Base-by-base conservation (phyloP, 2,797 vertebrate species). In the Lagothrix lagotricha region DNA sequence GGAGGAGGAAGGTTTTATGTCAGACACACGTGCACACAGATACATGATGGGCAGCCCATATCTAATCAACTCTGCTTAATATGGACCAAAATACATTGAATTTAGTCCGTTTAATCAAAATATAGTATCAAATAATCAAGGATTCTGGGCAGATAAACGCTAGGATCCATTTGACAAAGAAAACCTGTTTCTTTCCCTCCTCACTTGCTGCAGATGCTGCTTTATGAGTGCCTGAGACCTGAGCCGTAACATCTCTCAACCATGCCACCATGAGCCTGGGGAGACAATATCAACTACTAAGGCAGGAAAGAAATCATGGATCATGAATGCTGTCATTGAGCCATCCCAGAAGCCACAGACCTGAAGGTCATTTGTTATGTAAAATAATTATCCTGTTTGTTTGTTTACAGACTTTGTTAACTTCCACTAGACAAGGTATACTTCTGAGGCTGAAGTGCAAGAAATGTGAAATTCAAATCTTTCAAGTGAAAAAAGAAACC, bases 391-490 rank as follows among this genome's bases (percentile, higher is more conserved):
- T 82, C 6, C 20, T 22, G 58, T 41, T 44, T n/a, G 4, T 10
- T 95, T 70, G 9, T 70, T 96, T 91, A 75, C 30, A 90, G 57
- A 76, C 93, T 57, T 96, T 96, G 70, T 96, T 97, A 97, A 92
- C 54, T 97, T 97, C 52, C 93, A 96, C 86, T 73, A 98, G 89
- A 97, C 90, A 96, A 98, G 93, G 93, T 64, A 54, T 58, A 94
- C 90, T 0, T 96, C 97, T 97, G 94, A 88, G 46, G 79, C 93
- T 96, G 30, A 77, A 84, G 28, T 17, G 54, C 76, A 80, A 98
- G 72, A 94, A 98, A 96, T 92, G 93, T 80, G 48, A 0, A 44
- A 98, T 96, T 97, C 96, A 97, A 97, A 97, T 88, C 79, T 97
- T 93, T 91, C 84, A 97, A 98, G 86, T 57, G 33, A 97, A 98